phyloP scores from a whole-genome alignment of 2,888 invertebrate genomes.

The Melangyna quadrimaculata region DNA sequence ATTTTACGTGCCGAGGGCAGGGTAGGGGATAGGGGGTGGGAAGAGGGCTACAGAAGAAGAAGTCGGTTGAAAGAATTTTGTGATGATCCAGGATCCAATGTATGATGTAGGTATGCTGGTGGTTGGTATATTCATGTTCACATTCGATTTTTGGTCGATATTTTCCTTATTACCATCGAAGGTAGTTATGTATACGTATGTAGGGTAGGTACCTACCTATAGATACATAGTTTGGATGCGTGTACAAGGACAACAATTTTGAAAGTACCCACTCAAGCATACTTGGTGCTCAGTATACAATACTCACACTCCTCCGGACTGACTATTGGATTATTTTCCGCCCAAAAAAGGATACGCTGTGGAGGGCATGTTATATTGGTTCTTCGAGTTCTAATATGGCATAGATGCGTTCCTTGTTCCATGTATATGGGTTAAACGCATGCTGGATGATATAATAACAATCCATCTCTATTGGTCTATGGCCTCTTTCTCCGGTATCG shows the following conservation, averaged over 20 bases:
- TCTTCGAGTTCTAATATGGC: conserved; percentile 45
- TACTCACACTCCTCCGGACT: not conserved
- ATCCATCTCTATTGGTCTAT: conserved; percentile 54
- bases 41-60: not conserved
- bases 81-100: conserved; percentile 43
- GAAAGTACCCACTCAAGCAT: conserved; percentile 28
- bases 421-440: conserved; percentile 60
- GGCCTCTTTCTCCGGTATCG: not conserved
- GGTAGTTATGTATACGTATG: not conserved
- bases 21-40: not conserved
- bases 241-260: conserved; percentile 48
- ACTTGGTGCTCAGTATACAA: not conserved
- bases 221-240: conserved; percentile 8
- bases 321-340: conserved; percentile 37
- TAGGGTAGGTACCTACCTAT: not conserved
- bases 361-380: conserved; percentile 42
- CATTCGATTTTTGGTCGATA: conserved; percentile 58
- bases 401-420: conserved; percentile 48
- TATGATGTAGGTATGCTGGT: not conserved
- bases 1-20: not conserved
- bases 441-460: conserved; percentile 61
- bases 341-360: conserved; percentile 29
- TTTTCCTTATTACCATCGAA: conserved; percentile 44
- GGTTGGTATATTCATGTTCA: not conserved
- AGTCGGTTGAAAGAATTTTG: conserved; percentile 39